A percentile compares a stretch with the other conserved stretches of the same genome.
These are phyloP conservation scores for Darevskia nairensis DNA, from an alignment of 2,797 vertebrate genomes.

Conservation along the genomic window DNA sequence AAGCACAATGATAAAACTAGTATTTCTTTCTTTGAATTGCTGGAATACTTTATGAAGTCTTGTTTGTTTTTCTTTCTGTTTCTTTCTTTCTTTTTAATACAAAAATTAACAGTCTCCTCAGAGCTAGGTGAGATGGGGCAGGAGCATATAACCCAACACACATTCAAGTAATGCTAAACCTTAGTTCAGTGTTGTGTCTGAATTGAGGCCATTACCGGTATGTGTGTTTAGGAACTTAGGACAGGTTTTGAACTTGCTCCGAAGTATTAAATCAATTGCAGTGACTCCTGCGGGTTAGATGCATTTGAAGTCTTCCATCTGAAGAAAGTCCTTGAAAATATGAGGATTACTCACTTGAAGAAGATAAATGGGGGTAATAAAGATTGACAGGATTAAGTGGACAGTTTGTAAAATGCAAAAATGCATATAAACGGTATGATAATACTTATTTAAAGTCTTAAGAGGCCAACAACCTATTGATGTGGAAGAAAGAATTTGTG, in stretches of 20 bases:
- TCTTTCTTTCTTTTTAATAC: too few species aligned
- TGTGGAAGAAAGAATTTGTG: neutral
- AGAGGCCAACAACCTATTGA: neutral
- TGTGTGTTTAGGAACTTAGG: neutral
- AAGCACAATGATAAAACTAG: too few species aligned
- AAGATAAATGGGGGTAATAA: conserved; percentile 4
- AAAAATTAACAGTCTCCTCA: too few species aligned
- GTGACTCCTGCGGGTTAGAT: neutral
- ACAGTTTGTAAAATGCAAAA: neutral
- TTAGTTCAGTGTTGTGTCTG: too few species aligned
- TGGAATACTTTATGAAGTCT: too few species aligned
- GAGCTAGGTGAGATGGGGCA: too few species aligned
- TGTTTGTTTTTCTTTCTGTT: too few species aligned
- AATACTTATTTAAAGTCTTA: neutral
- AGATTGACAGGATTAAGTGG: neutral
- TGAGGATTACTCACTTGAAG: neutral
- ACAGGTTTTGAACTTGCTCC: neutral
- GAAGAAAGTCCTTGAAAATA: neutral
- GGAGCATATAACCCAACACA: too few species aligned
- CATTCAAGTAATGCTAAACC: too few species aligned
- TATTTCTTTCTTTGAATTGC: too few species aligned
- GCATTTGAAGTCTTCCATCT: neutral
- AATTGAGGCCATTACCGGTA: too few species aligned
- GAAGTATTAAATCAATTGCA: neutral
- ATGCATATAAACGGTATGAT: neutral